Conservation (phyloP, 2,797 vertebrate genomes). For the Etheostoma nigrum region DNA sequence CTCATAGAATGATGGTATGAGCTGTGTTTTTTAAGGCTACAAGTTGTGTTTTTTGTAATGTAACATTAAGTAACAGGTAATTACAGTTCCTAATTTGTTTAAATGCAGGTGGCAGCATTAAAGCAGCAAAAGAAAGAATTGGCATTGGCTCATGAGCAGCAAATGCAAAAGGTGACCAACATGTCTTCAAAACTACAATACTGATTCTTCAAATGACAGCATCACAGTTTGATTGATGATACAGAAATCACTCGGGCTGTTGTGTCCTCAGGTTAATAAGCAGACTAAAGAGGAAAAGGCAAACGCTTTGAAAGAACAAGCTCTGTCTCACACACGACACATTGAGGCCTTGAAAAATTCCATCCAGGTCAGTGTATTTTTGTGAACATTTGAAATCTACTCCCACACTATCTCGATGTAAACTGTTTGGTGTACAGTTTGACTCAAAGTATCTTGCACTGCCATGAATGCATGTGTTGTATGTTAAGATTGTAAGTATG, state of each 20-base stretch:
- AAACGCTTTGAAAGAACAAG: conserved; percentile 70
- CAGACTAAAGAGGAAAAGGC: conserved; percentile 67
- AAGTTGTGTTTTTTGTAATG: neutral
- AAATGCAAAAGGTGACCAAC: conserved; percentile 71
- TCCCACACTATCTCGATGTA: neutral
- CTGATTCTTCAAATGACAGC: neutral
- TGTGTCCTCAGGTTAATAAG: conserved; percentile 54
- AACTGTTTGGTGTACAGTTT: neutral
- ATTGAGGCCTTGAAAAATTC: conserved; percentile 60
- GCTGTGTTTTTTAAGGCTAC: neutral
- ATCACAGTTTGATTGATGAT: conserved; percentile 7
- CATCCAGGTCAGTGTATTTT: conserved; percentile 65
- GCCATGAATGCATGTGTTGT: neutral
- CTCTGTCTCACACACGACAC: conserved; percentile 57
- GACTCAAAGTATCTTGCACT: neutral
- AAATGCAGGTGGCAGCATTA: conserved; percentile 69
- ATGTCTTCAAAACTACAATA: neutral
- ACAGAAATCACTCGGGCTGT: neutral
- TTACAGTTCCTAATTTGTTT: neutral
- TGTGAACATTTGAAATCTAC: neutral
- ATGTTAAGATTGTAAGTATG: neutral
- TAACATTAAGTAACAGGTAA: neutral
- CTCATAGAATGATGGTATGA: conserved; percentile 56
- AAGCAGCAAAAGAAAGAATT: conserved; percentile 67
- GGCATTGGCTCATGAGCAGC: conserved; percentile 53